Percentiles rank a stretch among this genome's conserved stretches.
phyloP scores from a whole-genome alignment of 2,888 invertebrate species.

The Dione juno region DNA sequence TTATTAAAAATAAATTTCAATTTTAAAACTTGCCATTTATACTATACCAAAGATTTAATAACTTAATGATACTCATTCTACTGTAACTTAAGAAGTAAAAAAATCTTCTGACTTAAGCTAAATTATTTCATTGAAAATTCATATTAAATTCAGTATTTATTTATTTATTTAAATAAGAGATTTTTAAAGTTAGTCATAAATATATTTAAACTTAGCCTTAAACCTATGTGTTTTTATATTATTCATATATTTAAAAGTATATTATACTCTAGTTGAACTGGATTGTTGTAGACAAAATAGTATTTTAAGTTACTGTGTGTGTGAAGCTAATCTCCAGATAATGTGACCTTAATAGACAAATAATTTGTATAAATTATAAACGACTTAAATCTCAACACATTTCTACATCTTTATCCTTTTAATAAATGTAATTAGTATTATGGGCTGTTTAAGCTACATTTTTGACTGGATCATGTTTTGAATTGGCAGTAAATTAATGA shows the following conservation, averaged over 20 bases:
- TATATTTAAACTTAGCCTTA: neutral
- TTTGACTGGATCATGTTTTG: neutral
- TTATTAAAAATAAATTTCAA: neutral
- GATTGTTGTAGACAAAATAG: slow-evolving; percentile 4
- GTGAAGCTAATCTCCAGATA: neutral
- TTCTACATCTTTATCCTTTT: neutral
- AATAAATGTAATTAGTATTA: slow-evolving; percentile 9
- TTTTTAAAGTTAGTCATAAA: neutral
- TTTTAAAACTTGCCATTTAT: slow-evolving; percentile 3
- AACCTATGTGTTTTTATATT: neutral
- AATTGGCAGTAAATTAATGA: slow-evolving; percentile 9
- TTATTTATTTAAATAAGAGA: too few species aligned
- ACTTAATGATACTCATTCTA: neutral
- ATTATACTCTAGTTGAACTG: slow-evolving; percentile 7
- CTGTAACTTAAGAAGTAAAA: neutral
- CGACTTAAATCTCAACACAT: slow-evolving; percentile 3
- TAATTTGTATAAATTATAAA: slow-evolving; percentile 14
- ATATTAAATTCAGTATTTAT: slow-evolving; percentile 1
- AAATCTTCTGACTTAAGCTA: neutral
- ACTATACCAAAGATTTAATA: slow-evolving; percentile 1
- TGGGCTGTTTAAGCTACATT: neutral
- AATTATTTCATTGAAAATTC: too few species aligned
- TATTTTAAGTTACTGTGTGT: neutral
- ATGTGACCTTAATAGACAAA: slow-evolving; percentile 3
- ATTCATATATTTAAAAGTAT: neutral